Evolutionary conservation across 2,113 vertebrate genomes (phyloP).

Genomic region (Copsychus sechellarum): DNA sequence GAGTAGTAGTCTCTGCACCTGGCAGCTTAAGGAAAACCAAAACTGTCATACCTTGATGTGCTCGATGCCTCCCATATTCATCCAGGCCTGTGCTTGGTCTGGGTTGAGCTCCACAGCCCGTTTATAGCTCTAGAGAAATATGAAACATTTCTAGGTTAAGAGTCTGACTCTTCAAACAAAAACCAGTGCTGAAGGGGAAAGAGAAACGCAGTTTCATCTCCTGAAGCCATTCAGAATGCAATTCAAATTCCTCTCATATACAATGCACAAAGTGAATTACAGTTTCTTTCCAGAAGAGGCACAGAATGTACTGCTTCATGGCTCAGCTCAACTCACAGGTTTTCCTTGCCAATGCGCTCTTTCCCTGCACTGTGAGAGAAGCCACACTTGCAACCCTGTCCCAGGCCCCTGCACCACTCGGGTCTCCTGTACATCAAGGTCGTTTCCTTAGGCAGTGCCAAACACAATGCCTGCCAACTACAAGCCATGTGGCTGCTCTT

Average conservation of each 20-base stretch:
- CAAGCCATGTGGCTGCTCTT: background rate
- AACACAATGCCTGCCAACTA: background rate
- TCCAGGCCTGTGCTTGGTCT: constrained; percentile 95
- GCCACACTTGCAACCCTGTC: background rate
- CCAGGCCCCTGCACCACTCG: background rate
- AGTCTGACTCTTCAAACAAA: background rate
- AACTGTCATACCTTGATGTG: constrained; percentile 89
- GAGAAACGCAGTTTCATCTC: background rate
- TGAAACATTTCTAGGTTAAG: constrained; percentile 23
- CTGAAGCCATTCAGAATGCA: background rate
- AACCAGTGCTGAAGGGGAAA: background rate
- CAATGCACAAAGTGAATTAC: background rate
- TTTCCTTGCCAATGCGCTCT: background rate
- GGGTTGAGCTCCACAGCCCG: constrained; percentile 89
- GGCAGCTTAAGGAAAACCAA: background rate
- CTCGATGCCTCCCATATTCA: constrained; percentile 98
- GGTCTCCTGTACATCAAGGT: background rate
- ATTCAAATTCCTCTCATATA: background rate
- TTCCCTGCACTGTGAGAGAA: background rate
- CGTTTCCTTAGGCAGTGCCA: background rate
- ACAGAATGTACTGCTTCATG: background rate
- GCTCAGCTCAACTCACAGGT: background rate
- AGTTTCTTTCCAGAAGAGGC: background rate
- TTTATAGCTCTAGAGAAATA: constrained; percentile 85
- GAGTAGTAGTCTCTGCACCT: background rate